Evolutionary conservation across 2,888 invertebrate genomes (phyloP).

Genomic region (Metalampra italica): DNA sequence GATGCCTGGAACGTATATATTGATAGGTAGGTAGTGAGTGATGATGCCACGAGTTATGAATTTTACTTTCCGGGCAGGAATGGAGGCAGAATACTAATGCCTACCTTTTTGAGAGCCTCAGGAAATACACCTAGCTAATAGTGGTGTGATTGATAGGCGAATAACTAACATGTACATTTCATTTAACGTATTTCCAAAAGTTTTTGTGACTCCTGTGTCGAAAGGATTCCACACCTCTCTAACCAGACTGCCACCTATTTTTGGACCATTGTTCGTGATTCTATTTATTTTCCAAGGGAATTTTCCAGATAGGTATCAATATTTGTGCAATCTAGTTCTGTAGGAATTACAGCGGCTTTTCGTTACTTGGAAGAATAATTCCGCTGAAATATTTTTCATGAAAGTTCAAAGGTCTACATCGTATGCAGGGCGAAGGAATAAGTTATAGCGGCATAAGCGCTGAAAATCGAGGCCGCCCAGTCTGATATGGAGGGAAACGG

Average conservation of each 20-base stretch:
- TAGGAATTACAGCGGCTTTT: not conserved
- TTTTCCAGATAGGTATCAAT: too few species aligned
- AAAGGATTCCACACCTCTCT: too few species aligned
- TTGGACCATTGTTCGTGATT: too few species aligned
- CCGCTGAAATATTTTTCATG: constrained; percentile 6
- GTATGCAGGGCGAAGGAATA: constrained; percentile 67
- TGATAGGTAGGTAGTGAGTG: not conserved
- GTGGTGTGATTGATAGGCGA: too few species aligned
- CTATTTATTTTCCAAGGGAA: not conserved
- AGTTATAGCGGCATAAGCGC: constrained; percentile 63
- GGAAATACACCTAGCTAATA: not conserved
- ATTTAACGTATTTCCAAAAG: too few species aligned
- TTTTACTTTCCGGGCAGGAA: not conserved
- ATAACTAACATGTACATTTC: too few species aligned
- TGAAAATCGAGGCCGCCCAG: constrained; percentile 69
- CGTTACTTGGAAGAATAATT: constrained; percentile 1
- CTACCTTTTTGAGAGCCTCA: not conserved
- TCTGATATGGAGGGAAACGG: constrained; percentile 66
- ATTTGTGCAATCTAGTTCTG: not conserved
- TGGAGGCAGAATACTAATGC: not conserved
- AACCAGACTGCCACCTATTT: too few species aligned
- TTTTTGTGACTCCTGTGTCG: too few species aligned
- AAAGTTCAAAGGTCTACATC: constrained; percentile 47
- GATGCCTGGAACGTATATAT: not conserved
- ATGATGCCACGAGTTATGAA: not conserved